phyloP scores from a whole-genome alignment of 2,888 invertebrate genomes.

The Ophonus ardosiacus region DNA sequence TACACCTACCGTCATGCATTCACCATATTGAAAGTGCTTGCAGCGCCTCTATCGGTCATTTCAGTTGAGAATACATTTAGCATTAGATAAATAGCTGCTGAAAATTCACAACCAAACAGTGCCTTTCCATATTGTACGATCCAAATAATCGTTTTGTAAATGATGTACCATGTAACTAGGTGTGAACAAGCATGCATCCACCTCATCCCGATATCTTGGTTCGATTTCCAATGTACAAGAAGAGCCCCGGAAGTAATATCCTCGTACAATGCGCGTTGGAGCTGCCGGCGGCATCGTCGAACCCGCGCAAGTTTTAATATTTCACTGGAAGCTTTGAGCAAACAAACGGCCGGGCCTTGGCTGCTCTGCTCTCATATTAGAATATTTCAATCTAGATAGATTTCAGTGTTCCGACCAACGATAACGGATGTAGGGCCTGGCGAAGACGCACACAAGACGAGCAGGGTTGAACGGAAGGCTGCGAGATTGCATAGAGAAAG shows the following conservation, averaged over 20 bases:
- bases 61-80: too few species aligned
- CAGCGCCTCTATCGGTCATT: too few species aligned
- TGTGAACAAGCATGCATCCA: neutral
- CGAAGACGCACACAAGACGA: neutral
- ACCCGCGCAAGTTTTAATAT: conserved; percentile 70
- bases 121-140: too few species aligned
- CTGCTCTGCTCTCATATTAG: conserved; percentile 71
- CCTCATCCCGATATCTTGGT: neutral
- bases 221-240: conserved; percentile 1
- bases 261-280: conserved; percentile 5
- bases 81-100: too few species aligned
- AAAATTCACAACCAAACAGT: too few species aligned
- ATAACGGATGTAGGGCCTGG: conserved; percentile 27
- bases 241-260: conserved; percentile 59
- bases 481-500: too few species aligned
- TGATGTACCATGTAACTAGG: neutral
- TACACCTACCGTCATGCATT: too few species aligned
- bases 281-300: conserved; percentile 65
- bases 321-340: conserved; percentile 71
- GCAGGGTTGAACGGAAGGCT: neutral
- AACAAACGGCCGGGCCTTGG: conserved; percentile 66
- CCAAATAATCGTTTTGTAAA: too few species aligned
- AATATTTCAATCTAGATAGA: conserved; percentile 75
- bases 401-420: conserved; percentile 66
- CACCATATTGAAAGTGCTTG: too few species aligned